Conservation (phyloP, 2,113 vertebrate species). For the Sakesphorus luctuosus region DNA sequence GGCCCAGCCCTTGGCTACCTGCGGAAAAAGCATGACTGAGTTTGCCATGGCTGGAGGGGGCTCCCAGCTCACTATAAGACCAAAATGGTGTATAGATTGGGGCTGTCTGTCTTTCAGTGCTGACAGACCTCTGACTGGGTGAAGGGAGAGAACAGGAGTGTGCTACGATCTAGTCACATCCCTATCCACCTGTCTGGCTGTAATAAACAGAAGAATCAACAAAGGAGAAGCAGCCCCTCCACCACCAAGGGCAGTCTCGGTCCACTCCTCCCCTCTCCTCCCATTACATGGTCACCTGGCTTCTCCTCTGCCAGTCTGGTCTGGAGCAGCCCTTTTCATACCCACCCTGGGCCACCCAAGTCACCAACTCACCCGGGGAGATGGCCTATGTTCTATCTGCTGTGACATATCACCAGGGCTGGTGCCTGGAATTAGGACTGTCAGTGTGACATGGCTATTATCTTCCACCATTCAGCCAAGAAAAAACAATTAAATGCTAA, state of each 20-base stretch:
- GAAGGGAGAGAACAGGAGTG: not conserved
- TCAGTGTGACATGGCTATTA: not conserved
- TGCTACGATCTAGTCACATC: not conserved
- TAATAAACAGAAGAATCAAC: not conserved
- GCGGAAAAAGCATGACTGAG: not conserved
- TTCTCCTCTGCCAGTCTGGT: not conserved
- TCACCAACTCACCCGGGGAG: not conserved
- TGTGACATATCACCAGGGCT: not conserved
- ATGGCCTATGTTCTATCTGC: not conserved
- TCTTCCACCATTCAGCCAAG: not conserved
- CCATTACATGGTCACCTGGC: not conserved
- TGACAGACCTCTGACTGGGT: not conserved
- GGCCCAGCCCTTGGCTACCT: not conserved
- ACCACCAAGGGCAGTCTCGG: not conserved
- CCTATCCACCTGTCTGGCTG: fast-evolving
- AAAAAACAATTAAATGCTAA: not conserved
- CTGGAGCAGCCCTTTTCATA: not conserved
- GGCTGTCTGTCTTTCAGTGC: not conserved
- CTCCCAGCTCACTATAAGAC: not conserved
- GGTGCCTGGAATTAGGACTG: not conserved
- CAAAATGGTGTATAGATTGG: fast-evolving
- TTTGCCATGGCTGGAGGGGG: not conserved
- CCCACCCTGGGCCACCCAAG: not conserved
- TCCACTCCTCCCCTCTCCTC: not conserved
- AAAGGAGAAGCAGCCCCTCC: not conserved